Conservation (phyloP, 2,113 vertebrate species). For the Columba livia region DNA sequence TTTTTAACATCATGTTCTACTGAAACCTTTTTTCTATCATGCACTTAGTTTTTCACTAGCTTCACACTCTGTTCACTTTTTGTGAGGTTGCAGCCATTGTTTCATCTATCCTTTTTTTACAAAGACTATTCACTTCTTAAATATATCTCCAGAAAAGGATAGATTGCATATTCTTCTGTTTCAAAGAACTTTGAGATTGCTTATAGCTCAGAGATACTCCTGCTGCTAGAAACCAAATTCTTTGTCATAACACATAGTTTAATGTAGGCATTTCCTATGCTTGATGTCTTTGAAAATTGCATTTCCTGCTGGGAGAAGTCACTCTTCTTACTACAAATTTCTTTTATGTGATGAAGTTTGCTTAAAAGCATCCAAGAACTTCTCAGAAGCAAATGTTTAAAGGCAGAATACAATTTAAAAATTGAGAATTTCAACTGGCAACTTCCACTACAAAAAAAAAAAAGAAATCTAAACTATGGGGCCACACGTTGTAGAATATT, state of each 20-base stretch:
- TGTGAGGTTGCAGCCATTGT: not conserved
- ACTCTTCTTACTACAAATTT: slow-evolving; percentile 28
- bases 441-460: not conserved
- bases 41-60: not conserved
- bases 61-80: not conserved
- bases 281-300: slow-evolving; percentile 34
- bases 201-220: slow-evolving; percentile 12
- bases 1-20: not conserved
- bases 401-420: slow-evolving; percentile 6
- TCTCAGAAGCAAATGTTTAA: slow-evolving; percentile 37
- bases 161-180: slow-evolving; percentile 11
- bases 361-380: slow-evolving; percentile 34
- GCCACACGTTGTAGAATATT: not conserved
- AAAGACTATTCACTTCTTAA: slow-evolving; percentile 20
- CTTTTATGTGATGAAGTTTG: slow-evolving; percentile 21
- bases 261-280: slow-evolving; percentile 21
- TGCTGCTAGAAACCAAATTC: slow-evolving; percentile 39
- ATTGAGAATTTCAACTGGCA: not conserved
- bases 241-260: slow-evolving; percentile 31
- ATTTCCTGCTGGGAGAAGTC: slow-evolving; percentile 31
- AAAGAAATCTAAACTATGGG: not conserved
- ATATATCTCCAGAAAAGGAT: not conserved
- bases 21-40: not conserved
- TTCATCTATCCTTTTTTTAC: not conserved
- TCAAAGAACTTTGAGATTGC: slow-evolving; percentile 27